Conservation (phyloP, 92 coral and sea anemone genomes). For the Palythoa grandiflora region DNA sequence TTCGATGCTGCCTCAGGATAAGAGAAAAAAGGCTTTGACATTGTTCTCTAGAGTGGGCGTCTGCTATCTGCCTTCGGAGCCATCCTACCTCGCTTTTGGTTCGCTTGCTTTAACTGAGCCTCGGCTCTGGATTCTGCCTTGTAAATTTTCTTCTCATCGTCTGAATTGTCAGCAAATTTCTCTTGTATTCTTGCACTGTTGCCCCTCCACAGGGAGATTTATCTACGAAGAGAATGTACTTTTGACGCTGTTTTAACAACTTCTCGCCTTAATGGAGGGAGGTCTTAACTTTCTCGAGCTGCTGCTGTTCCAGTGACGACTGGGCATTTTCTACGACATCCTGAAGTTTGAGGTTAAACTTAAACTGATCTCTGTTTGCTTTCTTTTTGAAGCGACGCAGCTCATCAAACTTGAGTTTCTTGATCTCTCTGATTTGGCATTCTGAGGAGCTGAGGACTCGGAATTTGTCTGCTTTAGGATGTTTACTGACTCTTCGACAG, state of each 20-base stretch:
- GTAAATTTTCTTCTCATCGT: constrained; percentile 17
- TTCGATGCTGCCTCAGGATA: background rate
- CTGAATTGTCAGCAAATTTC: background rate
- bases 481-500: too few species aligned
- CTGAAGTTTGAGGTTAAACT: background rate
- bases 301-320: background rate
- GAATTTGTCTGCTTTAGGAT: too few species aligned
- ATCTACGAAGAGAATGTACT: background rate
- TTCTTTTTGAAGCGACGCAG: too few species aligned
- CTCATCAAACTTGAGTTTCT: too few species aligned
- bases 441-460: too few species aligned
- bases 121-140: constrained; percentile 14
- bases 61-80: background rate
- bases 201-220: background rate
- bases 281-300: background rate
- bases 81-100: background rate
- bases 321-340: background rate
- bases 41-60: background rate
- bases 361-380: too few species aligned
- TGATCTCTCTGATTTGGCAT: too few species aligned
- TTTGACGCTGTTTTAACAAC: background rate
- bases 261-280: background rate
- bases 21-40: background rate
- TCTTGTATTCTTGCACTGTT: constrained; percentile 13
- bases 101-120: background rate